Percentiles rank a stretch among this genome's conserved stretches.
Conservation (phyloP, 2,113 vertebrate species). For the Melanerpes formicivorus region DNA sequence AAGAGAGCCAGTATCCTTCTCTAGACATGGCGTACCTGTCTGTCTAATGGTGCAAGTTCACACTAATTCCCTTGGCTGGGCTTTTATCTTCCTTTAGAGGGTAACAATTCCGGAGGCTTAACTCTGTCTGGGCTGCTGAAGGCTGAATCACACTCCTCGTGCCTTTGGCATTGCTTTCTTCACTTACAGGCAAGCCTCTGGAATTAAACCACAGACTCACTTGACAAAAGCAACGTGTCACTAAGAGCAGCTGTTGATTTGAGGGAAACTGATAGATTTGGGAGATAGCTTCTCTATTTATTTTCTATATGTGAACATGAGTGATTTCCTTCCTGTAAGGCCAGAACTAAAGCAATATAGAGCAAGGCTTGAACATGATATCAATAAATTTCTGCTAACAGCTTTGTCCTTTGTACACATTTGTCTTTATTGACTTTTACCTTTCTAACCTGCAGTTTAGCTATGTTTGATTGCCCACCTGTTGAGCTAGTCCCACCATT, state of each 20-base stretch:
- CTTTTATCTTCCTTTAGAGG: slow-evolving; percentile 64
- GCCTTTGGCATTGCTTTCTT: slow-evolving; percentile 5
- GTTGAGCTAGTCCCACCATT: not conserved
- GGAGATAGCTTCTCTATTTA: not conserved
- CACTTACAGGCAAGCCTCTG: not conserved
- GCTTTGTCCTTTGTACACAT: not conserved
- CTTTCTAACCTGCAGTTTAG: slow-evolving; percentile 34
- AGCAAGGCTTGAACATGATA: not conserved
- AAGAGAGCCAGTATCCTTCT: slow-evolving; percentile 16
- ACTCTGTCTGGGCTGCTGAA: slow-evolving; percentile 42
- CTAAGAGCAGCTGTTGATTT: not conserved
- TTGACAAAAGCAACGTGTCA: not conserved
- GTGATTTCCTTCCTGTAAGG: not conserved
- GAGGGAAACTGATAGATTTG: not conserved
- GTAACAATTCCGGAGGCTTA: slow-evolving; percentile 56
- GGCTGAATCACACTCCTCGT: slow-evolving; percentile 39
- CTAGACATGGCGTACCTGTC: not conserved
- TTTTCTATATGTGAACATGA: not conserved
- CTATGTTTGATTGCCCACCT: not conserved
- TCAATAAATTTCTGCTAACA: slow-evolving; percentile 29
- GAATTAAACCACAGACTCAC: slow-evolving; percentile 17
- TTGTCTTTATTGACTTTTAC: slow-evolving; percentile 19
- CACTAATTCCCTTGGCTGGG: slow-evolving; percentile 20
- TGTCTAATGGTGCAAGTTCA: slow-evolving; percentile 45
- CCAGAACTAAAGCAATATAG: not conserved